These are phyloP conservation scores for Micrastur ruficollis DNA, from an alignment of 2,797 vertebrate species.

Conservation along the genomic window DNA sequence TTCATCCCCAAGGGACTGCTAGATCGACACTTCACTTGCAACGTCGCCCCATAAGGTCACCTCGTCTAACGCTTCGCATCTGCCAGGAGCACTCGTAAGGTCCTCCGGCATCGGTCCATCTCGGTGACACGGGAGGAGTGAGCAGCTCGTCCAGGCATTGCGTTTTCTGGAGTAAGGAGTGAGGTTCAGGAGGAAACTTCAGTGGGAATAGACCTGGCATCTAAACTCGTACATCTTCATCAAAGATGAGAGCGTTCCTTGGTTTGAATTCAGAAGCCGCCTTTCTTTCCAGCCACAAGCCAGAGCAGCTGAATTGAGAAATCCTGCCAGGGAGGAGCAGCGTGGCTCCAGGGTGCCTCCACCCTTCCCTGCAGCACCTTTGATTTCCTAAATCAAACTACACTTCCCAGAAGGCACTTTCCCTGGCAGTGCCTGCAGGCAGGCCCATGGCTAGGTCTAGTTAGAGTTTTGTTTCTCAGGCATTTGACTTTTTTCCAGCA, in stretches of 20 bases:
- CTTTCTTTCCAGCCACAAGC: neutral
- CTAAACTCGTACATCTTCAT: neutral
- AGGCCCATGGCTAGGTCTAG: neutral
- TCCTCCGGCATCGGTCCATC: neutral
- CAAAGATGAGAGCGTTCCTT: neutral
- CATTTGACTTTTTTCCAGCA: neutral
- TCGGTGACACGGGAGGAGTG: neutral
- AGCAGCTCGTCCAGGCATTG: neutral
- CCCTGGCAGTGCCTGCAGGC: neutral
- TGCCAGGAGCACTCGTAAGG: neutral
- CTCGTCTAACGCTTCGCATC: neutral
- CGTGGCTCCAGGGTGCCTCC: neutral
- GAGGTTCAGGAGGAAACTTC: neutral
- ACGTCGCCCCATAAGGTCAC: neutral
- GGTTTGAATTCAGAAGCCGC: neutral
- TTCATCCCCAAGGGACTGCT: neutral
- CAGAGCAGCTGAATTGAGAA: neutral
- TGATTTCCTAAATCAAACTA: neutral
- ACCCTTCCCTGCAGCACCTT: neutral
- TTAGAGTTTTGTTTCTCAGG: neutral
- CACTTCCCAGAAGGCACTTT: neutral
- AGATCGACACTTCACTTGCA: neutral
- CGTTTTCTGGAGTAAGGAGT: neutral
- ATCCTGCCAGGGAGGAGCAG: neutral
- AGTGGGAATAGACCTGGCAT: neutral